Conservation (phyloP, 2,888 invertebrate species). For the Eupeodes latifasciatus region DNA sequence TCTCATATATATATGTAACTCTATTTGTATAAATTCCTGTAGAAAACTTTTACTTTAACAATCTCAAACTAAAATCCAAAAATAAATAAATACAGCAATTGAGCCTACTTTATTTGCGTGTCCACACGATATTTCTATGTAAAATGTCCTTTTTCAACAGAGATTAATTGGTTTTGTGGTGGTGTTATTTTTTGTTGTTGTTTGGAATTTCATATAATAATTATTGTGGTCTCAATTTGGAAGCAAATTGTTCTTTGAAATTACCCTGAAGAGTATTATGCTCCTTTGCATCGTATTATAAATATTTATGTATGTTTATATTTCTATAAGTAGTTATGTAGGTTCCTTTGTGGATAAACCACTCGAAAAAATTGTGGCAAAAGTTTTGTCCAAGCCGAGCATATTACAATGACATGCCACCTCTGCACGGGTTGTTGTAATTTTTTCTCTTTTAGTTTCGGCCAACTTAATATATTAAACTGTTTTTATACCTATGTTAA, state of each 20-base stretch:
- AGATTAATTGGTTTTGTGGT: slow-evolving; percentile 25
- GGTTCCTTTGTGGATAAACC: neutral
- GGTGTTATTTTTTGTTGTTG: slow-evolving; percentile 2
- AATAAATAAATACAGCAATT: slow-evolving; percentile 7
- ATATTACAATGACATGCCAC: neutral
- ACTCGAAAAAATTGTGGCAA: slow-evolving; percentile 19
- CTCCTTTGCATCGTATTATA: neutral
- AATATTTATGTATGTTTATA: neutral
- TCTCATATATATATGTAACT: neutral
- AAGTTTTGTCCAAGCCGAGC: slow-evolving; percentile 9
- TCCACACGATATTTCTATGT: slow-evolving; percentile 43
- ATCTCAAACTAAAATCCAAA: slow-evolving; percentile 17
- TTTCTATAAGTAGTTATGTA: no score
- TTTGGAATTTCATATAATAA: slow-evolving; percentile 3
- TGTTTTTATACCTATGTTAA: neutral
- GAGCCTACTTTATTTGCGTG: slow-evolving; percentile 32
- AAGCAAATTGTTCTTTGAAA: slow-evolving; percentile 27
- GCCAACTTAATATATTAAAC: neutral
- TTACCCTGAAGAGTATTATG: neutral
- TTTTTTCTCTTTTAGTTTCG: neutral
- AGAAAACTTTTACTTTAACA: slow-evolving; percentile 9
- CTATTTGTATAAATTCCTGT: neutral
- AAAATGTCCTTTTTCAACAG: slow-evolving; percentile 38
- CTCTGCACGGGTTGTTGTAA: neutral
- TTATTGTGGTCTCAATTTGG: slow-evolving; percentile 27